phyloP scores from a whole-genome alignment of 2,797 vertebrate species.

The Chrysocyon brachyurus region DNA sequence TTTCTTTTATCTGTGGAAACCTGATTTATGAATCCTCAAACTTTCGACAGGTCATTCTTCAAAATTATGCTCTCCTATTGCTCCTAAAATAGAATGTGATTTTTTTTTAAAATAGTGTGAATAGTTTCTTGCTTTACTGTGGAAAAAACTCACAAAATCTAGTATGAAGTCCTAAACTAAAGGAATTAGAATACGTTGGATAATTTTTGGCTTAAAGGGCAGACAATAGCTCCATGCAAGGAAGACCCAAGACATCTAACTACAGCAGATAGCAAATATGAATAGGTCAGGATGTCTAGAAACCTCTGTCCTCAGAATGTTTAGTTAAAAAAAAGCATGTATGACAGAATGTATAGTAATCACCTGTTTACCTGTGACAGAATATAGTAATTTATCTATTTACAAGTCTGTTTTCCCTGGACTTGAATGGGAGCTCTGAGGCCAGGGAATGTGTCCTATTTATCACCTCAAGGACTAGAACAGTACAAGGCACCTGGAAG shows the following conservation, averaged over 20 bases:
- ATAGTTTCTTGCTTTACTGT: background rate
- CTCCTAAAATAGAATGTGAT: background rate
- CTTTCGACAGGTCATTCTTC: background rate
- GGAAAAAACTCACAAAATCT: background rate
- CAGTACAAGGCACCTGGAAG: background rate
- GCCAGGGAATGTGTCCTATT: background rate
- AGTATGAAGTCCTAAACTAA: background rate
- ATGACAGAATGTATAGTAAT: background rate
- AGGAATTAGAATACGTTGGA: slow-evolving; percentile 34
- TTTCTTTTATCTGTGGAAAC: slow-evolving; percentile 6
- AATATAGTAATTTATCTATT: background rate
- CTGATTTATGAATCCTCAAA: slow-evolving; percentile 27
- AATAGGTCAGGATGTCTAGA: background rate
- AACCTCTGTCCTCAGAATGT: background rate
- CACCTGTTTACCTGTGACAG: slow-evolving; percentile 5
- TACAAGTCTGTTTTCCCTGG: background rate
- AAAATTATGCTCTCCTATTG: background rate
- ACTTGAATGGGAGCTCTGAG: slow-evolving; percentile 1
- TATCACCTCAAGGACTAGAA: slow-evolving; percentile 44
- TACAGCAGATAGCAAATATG: background rate
- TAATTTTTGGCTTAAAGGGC: background rate
- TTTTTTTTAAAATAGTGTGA: background rate
- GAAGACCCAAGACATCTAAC: background rate
- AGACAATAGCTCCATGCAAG: background rate
- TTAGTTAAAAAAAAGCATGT: background rate